phyloP scores from a whole-genome alignment of 2,888 invertebrate genomes.

The Alcis repandata region DNA sequence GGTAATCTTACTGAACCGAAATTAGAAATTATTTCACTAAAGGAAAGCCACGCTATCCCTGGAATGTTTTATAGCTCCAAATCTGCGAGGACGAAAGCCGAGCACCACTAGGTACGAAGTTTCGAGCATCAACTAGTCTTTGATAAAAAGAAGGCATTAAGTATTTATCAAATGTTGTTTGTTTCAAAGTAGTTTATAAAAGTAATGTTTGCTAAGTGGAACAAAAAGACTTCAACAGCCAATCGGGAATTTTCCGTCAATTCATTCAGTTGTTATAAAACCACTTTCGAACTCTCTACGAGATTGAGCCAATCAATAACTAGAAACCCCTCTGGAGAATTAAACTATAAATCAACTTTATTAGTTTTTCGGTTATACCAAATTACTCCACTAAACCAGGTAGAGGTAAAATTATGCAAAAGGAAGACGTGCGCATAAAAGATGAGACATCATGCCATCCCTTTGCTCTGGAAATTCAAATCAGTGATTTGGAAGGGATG shows the following conservation, averaged over 20 bases:
- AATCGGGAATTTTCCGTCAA: slow-evolving; percentile 33
- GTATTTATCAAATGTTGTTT: not conserved
- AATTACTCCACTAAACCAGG: slow-evolving; percentile 25
- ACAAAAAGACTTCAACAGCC: slow-evolving; percentile 8
- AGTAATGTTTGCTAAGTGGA: not conserved
- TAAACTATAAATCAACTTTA: slow-evolving; percentile 27
- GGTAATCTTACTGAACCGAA: too few relatives aligned
- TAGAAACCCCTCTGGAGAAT: slow-evolving; percentile 26
- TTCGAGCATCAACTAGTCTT: too few relatives aligned
- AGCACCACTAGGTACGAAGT: too few relatives aligned
- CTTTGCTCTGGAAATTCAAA: slow-evolving; percentile 29
- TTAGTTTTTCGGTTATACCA: slow-evolving; percentile 20
- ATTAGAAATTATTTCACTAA: too few relatives aligned
- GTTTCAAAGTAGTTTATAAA: not conserved
- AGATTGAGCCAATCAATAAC: slow-evolving; percentile 33
- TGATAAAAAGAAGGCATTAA: not conserved
- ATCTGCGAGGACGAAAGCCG: too few relatives aligned
- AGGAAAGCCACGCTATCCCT: too few relatives aligned
- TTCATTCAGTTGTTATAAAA: slow-evolving; percentile 39
- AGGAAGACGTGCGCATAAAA: slow-evolving; percentile 27
- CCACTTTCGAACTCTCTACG: slow-evolving; percentile 36
- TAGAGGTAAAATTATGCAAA: slow-evolving; percentile 24
- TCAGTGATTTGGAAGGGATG: slow-evolving; percentile 36
- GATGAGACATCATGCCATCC: slow-evolving; percentile 24
- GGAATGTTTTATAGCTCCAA: too few relatives aligned